Evolutionary conservation across 1,140 invertebrate species (phyloP).

Genomic region (Leptopilina boulardi): DNA sequence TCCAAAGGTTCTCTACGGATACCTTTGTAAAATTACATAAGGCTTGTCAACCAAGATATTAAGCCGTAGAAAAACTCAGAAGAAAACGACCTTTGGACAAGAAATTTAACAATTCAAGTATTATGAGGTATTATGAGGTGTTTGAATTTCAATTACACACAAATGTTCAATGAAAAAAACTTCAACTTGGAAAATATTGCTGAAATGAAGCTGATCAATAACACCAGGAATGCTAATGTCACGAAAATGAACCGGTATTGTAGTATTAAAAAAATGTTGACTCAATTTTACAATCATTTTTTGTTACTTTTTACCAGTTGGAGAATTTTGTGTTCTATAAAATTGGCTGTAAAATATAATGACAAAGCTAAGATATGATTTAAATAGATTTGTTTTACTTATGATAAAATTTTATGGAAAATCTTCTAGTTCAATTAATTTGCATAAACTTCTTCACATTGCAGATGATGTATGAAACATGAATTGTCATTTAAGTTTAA

Average conservation of each 20-base stretch:
- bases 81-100: neutral
- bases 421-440: conserved; percentile 4
- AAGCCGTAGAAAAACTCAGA: neutral
- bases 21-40: neutral
- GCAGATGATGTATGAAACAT: too few relatives aligned
- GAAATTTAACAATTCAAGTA: too few relatives aligned
- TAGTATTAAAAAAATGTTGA: too few relatives aligned
- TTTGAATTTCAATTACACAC: too few relatives aligned
- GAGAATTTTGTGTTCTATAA: neutral
- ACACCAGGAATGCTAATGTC: too few relatives aligned
- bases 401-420: neutral
- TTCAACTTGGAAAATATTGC: too few relatives aligned
- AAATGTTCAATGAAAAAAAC: too few relatives aligned
- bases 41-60: neutral
- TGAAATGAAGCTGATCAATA: too few relatives aligned
- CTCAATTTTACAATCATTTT: conserved; percentile 5
- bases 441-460: too few relatives aligned
- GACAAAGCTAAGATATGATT: neutral
- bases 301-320: conserved; percentile 15
- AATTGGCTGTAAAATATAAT: neutral
- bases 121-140: too few relatives aligned
- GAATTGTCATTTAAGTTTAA: too few relatives aligned
- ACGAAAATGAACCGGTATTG: too few relatives aligned
- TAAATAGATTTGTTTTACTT: conserved; percentile 12
- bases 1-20: conserved; percentile 1